Evolutionary conservation across 2,797 vertebrate genomes (phyloP), one percentile per base, ranked within the genome.

Genomic region (Notoglanidium macrostoma): DNA sequence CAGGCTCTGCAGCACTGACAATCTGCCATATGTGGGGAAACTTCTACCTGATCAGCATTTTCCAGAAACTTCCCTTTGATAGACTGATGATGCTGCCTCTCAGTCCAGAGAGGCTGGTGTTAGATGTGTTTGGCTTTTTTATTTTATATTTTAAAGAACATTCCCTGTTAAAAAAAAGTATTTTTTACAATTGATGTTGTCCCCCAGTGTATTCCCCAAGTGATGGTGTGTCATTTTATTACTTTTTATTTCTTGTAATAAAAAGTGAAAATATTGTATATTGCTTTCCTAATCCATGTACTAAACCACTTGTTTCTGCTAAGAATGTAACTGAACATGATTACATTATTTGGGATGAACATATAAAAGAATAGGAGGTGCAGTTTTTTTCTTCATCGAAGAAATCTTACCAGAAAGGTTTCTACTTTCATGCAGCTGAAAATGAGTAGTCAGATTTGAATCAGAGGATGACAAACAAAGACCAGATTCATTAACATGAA

Each of bases 1-100:
- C 17, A 78, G 76, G 17, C 51, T 61, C 29, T 35, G 77, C 77
- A 23, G 54, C 77, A 78, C 54, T 79, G 17, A 79, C 35, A 61
- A 61, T 14, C 35, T 44, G 35, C 35, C 78, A 63, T 46, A 19
- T n/a, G 65, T 7, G 11, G 26, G 26, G 57, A 26, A 59, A 80
- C 5, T 40, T 40, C 55, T 79, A 10, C 76, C 14, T 23, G 17
- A 44, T 12, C 77, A 40, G 32, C 77, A 59, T 80, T 80, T 61
- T 23, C 29, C 55, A 44, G 21, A 44, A 80, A 11, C 32, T 79
- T 79, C 32, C 59, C 29, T 59, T 51, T 29, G 46, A 12, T 54
- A 15, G 2, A 21, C 3, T 74, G 21, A 26, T 46, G 26, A 74
- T 15, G 26, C 46, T 51, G 2, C 49, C 1, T 51, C 46, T 54